These are phyloP conservation scores for Ophiodon elongatus DNA, from an alignment of 2,113 vertebrate species.

Conservation along the genomic window DNA sequence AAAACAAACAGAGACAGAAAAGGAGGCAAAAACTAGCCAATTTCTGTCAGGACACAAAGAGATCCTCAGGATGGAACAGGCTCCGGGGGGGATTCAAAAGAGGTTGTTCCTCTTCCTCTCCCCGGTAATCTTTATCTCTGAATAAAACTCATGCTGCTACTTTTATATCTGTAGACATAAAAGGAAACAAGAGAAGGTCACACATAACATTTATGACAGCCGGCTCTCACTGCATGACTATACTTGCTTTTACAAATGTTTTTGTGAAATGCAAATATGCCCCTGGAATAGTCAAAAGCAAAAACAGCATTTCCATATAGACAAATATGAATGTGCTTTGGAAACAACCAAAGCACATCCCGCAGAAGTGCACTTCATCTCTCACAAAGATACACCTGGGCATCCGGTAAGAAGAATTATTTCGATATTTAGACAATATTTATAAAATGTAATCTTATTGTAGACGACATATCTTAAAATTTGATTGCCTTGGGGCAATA, in stretches of 20 bases:
- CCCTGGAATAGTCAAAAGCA: background rate
- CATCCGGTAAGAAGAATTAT: background rate
- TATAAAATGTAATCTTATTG: background rate
- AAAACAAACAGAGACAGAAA: slow-evolving; percentile 22
- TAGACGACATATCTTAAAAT: background rate
- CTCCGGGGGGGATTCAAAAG: background rate
- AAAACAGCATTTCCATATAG: slow-evolving; percentile 21
- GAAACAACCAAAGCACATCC: background rate
- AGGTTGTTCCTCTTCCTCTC: background rate
- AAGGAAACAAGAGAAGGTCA: background rate
- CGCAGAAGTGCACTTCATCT: background rate
- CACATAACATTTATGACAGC: background rate
- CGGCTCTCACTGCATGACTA: background rate
- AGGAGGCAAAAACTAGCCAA: background rate
- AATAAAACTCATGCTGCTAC: background rate
- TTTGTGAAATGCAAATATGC: background rate
- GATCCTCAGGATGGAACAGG: background rate
- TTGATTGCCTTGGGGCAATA: background rate
- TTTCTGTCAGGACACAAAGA: background rate
- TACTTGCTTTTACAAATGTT: background rate
- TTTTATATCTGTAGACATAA: background rate
- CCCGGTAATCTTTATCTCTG: background rate
- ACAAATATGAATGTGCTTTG: background rate
- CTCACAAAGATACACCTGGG: background rate
- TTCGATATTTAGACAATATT: background rate